Conservation (phyloP, 2,113 vertebrate species). For the Heterocephalus glaber region DNA sequence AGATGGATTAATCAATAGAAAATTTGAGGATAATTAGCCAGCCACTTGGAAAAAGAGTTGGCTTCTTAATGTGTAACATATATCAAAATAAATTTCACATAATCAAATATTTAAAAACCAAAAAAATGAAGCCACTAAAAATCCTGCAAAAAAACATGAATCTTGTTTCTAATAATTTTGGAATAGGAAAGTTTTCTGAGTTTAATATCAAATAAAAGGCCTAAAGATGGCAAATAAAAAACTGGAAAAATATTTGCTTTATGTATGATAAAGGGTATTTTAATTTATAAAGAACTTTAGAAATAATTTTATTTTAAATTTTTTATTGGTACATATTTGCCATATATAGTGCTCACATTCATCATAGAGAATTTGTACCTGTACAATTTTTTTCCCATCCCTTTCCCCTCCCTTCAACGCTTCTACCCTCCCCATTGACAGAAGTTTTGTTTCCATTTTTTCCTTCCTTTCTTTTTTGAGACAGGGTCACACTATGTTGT, state of each 20-base stretch:
- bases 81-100: conserved; percentile 36
- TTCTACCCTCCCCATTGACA: not conserved
- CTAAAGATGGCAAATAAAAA: conserved; percentile 35
- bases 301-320: not conserved
- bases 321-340: not conserved
- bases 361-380: not conserved
- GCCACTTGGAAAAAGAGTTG: conserved; percentile 29
- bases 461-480: not conserved
- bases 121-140: conserved; percentile 29
- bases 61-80: not conserved
- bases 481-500: too few relatives aligned
- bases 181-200: conserved; percentile 16
- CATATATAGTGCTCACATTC: not conserved
- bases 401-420: not conserved
- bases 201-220: conserved; percentile 40
- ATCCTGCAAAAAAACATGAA: not conserved
- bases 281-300: not conserved
- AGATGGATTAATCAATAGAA: not conserved
- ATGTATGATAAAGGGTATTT: not conserved
- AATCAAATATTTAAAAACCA: conserved; percentile 33
- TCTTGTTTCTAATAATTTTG: conserved; percentile 52
- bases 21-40: conserved; percentile 31
- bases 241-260: conserved; percentile 7
- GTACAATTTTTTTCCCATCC: not conserved
- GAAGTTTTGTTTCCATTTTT: not conserved